These are phyloP conservation scores for Sebastes schlegelii DNA, from an alignment of 2,113 vertebrate species.

Conservation along the genomic window DNA sequence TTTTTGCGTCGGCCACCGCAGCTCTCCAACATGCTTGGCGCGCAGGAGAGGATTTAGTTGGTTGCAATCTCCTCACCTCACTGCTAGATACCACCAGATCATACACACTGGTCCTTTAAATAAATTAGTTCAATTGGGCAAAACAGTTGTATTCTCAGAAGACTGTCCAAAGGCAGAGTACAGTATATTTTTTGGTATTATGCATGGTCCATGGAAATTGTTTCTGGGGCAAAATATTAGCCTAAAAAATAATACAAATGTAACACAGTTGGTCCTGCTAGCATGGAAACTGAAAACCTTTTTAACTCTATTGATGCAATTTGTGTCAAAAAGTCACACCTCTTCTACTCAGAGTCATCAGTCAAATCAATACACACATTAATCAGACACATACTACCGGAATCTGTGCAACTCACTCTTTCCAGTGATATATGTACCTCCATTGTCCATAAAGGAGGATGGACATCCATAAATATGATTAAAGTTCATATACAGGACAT, in stretches of 20 bases:
- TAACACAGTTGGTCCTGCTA: too few relatives aligned
- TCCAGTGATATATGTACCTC: neutral
- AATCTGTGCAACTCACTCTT: neutral
- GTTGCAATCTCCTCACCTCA: too few relatives aligned
- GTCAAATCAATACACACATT: neutral
- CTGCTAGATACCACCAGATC: too few relatives aligned
- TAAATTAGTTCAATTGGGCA: neutral
- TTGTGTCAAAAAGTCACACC: neutral
- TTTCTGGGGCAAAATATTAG: neutral
- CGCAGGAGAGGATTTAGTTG: too few relatives aligned
- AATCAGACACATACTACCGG: neutral
- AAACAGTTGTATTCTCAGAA: neutral
- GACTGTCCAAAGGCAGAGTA: neutral
- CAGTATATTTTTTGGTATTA: neutral
- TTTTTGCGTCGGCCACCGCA: too few relatives aligned
- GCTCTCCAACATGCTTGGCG: too few relatives aligned
- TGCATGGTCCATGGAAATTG: neutral
- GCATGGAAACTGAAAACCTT: neutral
- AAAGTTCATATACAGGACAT: neutral
- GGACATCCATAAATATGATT: neutral
- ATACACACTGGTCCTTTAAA: too few relatives aligned
- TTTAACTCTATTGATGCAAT: neutral
- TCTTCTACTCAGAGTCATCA: neutral
- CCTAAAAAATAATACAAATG: neutral
- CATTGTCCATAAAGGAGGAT: neutral